Conservation (phyloP, 2,113 vertebrate genomes). For the Vidua chalybeata region DNA sequence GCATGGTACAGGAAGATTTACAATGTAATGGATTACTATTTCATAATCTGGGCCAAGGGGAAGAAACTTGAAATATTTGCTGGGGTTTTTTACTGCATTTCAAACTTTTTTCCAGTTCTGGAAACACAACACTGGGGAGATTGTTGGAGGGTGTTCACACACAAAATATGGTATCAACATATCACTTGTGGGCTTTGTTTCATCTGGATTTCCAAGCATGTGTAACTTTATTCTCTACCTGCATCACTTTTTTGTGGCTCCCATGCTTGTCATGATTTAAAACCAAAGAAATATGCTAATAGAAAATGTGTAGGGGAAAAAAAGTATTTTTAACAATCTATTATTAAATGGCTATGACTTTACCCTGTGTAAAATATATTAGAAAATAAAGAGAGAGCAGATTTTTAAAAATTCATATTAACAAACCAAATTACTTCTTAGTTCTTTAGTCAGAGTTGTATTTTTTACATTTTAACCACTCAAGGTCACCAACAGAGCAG, state of each 20-base stretch:
- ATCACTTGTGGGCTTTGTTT: not conserved
- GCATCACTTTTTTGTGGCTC: conserved; percentile 68
- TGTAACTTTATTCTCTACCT: conserved; percentile 82
- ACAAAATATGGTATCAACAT: fast-evolving
- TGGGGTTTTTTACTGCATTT: not conserved
- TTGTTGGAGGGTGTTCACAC: not conserved
- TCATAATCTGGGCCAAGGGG: not conserved
- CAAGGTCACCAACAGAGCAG: not conserved
- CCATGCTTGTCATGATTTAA: conserved; percentile 56
- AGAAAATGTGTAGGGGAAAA: conserved; percentile 14
- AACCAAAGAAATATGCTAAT: conserved; percentile 74
- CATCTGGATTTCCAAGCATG: conserved; percentile 58
- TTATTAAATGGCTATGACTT: conserved; percentile 75
- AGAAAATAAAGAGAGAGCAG: not conserved
- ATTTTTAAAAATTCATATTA: not conserved
- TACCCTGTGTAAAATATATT: conserved; percentile 77
- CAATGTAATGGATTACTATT: conserved; percentile 60
- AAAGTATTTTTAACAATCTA: conserved; percentile 76
- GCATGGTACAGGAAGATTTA: conserved; percentile 67
- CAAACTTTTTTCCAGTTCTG: not conserved
- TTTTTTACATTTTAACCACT: conserved; percentile 74
- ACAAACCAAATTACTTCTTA: not conserved
- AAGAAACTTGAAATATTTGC: conserved; percentile 34
- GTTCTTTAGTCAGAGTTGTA: conserved; percentile 74
- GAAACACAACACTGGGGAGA: not conserved